phyloP scores from a whole-genome alignment of 2,888 invertebrate genomes.

The Eledone cirrhosa region DNA sequence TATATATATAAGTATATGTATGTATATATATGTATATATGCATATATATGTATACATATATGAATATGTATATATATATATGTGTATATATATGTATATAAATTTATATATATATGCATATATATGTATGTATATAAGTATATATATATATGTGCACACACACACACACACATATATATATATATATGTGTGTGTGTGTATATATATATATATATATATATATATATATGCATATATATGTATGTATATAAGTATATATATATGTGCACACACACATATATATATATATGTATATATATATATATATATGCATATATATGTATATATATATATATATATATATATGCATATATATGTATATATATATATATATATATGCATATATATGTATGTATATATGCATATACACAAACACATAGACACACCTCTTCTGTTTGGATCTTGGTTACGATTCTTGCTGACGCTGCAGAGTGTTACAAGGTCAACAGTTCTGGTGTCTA shows the following conservation, averaged over 20 bases:
- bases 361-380: neutral
- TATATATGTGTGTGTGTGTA: neutral
- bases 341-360: neutral
- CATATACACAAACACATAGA: neutral
- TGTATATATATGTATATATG: neutral
- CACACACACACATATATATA: neutral
- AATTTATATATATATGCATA: neutral
- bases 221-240: neutral
- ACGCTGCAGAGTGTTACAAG: neutral
- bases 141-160: neutral
- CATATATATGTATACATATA: neutral
- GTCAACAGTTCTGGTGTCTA: neutral
- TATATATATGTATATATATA: neutral
- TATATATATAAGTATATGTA: neutral
- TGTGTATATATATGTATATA: neutral
- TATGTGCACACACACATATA: neutral
- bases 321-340: conserved; percentile 2
- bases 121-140: neutral
- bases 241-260: neutral
- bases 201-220: conserved; percentile 2
- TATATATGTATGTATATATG: neutral
- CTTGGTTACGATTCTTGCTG: too few species aligned
- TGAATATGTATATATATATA: neutral
- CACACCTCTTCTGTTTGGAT: neutral
- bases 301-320: neutral